phyloP scores from a whole-genome alignment of 2,113 vertebrate species.

The Eidolon helvum region DNA sequence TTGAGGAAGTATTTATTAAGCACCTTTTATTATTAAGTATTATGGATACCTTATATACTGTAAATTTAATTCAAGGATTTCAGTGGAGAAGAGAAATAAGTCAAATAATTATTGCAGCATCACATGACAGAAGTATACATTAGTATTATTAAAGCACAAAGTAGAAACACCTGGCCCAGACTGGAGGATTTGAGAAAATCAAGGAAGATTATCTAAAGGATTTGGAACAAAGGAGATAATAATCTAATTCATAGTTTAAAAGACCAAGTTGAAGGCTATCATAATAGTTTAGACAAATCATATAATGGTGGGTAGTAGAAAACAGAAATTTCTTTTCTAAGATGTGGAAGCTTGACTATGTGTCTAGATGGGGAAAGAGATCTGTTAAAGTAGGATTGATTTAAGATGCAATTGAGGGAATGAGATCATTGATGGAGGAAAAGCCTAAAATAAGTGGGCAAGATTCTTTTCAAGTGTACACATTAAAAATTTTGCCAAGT shows the following conservation, averaged over 20 bases:
- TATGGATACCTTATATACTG: not conserved
- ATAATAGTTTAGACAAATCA: not conserved
- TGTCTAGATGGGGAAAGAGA: not conserved
- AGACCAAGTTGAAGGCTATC: not conserved
- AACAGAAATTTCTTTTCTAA: not conserved
- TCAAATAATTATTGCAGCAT: not conserved
- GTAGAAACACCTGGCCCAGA: not conserved
- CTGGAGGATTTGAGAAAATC: not conserved
- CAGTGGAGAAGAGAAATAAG: not conserved
- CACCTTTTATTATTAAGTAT: not conserved
- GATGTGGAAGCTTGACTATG: not conserved
- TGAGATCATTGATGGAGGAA: not conserved
- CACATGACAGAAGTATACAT: not conserved
- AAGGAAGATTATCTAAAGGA: not conserved
- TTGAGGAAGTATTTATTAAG: not conserved
- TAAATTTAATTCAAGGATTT: not conserved
- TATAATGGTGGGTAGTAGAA: not conserved
- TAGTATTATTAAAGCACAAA: not conserved
- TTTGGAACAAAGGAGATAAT: not conserved
- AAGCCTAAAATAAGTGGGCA: not conserved
- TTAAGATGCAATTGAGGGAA: not conserved
- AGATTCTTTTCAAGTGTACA: not conserved
- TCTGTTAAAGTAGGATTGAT: not conserved
- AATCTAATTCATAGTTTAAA: not conserved
- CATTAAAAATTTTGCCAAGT: not conserved